Conservation (phyloP, 2,113 vertebrate genomes). For the Galbula dea region DNA sequence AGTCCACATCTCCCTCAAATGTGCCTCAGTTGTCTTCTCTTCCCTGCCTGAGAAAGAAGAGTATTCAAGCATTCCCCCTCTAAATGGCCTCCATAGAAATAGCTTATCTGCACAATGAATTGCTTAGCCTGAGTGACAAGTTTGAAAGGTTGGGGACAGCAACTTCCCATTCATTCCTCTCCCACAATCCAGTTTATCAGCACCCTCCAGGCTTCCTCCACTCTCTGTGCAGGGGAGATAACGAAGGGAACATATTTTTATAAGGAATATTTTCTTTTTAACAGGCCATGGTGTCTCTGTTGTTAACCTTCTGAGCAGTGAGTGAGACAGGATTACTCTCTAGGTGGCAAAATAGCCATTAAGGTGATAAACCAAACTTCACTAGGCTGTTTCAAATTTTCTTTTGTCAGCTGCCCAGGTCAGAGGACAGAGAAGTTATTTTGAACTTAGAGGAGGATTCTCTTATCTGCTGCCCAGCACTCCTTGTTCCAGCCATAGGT, state of each 20-base stretch:
- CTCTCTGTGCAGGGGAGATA: conserved; percentile 5
- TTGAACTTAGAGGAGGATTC: background rate
- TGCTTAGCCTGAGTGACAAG: background rate
- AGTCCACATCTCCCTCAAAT: background rate
- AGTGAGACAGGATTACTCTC: background rate
- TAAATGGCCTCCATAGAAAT: background rate
- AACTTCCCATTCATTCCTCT: conserved; percentile 5
- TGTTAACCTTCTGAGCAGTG: background rate
- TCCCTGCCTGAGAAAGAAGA: background rate
- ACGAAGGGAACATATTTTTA: background rate
- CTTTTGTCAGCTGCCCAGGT: background rate
- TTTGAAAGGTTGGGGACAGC: background rate
- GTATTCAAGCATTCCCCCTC: background rate
- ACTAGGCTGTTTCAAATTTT: background rate
- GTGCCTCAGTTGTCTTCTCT: background rate
- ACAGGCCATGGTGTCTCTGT: background rate
- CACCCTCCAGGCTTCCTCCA: background rate
- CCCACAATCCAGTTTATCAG: conserved; percentile 33
- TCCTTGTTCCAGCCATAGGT: background rate
- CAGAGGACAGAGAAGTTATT: background rate
- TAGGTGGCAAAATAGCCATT: background rate
- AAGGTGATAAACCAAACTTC: background rate
- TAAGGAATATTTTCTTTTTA: background rate
- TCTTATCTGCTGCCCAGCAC: background rate
- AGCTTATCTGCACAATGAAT: conserved; percentile 19